A percentile compares a stretch with the other conserved stretches of the same genome.
Evolutionary conservation across 2,113 vertebrate genomes (phyloP).

Genomic region (Pollachius pollachius): DNA sequence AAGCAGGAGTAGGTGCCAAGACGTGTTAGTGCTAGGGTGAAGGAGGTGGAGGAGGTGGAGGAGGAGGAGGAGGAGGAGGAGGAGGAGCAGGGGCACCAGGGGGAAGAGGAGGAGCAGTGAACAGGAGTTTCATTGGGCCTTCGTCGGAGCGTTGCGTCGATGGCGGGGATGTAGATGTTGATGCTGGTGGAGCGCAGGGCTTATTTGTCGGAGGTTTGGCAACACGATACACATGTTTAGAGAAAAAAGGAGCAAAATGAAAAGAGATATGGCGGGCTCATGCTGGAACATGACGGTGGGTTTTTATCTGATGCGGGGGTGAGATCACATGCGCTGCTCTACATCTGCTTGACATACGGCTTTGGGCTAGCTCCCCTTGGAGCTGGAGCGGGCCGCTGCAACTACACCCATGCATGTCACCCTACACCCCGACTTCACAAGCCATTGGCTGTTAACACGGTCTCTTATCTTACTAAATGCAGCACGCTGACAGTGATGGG

Average conservation of each 20-base stretch:
- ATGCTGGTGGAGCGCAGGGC: not conserved
- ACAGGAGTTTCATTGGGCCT: not conserved
- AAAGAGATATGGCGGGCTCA: slow-evolving; percentile 25
- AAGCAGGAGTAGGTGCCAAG: slow-evolving; percentile 29
- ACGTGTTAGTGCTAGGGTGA: slow-evolving; percentile 16
- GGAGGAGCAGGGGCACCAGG: not conserved
- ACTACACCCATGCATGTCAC: slow-evolving; percentile 11
- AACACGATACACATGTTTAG: slow-evolving; percentile 3
- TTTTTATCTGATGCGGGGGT: slow-evolving; percentile 31
- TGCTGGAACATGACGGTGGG: slow-evolving; percentile 32
- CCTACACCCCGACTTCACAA: slow-evolving; percentile 16
- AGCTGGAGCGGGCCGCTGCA: not conserved
- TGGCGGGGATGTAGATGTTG: not conserved
- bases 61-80: slow-evolving; percentile 4
- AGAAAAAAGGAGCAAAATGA: not conserved
- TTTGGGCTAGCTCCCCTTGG: not conserved
- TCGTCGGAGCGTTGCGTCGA: not conserved
- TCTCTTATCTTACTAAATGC: not conserved
- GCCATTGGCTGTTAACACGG: slow-evolving; percentile 8
- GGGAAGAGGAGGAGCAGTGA: not conserved
- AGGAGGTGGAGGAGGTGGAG: slow-evolving; percentile 4
- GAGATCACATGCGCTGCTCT: slow-evolving; percentile 28
- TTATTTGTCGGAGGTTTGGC: slow-evolving; percentile 5
- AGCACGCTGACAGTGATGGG: not conserved
- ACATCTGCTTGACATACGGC: slow-evolving; percentile 14